Percentiles rank a stretch among this genome's conserved stretches.
Evolutionary conservation across 2,888 invertebrate genomes (phyloP).

Genomic region (Strigamia crassipes): DNA sequence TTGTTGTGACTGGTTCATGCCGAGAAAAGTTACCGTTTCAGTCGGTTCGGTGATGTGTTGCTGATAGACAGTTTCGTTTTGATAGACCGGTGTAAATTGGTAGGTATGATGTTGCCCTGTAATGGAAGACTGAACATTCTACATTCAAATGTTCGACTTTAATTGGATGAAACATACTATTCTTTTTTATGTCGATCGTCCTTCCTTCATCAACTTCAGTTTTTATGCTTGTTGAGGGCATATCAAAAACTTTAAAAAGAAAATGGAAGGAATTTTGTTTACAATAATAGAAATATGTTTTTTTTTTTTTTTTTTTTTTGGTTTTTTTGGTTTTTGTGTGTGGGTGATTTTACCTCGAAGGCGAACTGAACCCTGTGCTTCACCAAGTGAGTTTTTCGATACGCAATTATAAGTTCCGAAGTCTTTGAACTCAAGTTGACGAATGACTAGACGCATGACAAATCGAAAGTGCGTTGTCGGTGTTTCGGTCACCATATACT

Average conservation of each 20-base stretch:
- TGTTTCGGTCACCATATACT: slow-evolving; percentile 80
- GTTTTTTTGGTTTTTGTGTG: no score
- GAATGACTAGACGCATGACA: slow-evolving; percentile 85
- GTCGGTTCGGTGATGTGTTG: slow-evolving; percentile 11
- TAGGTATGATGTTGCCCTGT: not conserved
- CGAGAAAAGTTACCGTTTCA: not conserved
- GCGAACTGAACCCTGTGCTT: slow-evolving; percentile 89
- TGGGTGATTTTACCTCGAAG: slow-evolving; percentile 83
- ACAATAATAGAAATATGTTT: no score
- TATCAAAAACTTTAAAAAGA: not conserved
- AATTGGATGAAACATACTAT: not conserved
- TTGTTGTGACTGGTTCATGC: slow-evolving; percentile 41
- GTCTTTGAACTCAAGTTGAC: slow-evolving; percentile 78
- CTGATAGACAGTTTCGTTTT: not conserved
- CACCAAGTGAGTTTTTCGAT: slow-evolving; percentile 90
- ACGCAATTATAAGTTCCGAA: slow-evolving; percentile 92
- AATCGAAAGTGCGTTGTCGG: slow-evolving; percentile 86
- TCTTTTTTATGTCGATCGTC: not conserved
- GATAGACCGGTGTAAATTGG: not conserved
- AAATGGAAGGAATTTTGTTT: not conserved
- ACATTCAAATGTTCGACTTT: not conserved
- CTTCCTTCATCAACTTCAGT: slow-evolving; percentile 14
- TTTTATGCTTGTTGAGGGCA: slow-evolving; percentile 12
- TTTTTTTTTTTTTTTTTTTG: no score
- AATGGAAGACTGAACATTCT: not conserved